These are phyloP conservation scores for Crotalus viridis DNA, from an alignment of 2,113 vertebrate species.

Conservation along the genomic window DNA sequence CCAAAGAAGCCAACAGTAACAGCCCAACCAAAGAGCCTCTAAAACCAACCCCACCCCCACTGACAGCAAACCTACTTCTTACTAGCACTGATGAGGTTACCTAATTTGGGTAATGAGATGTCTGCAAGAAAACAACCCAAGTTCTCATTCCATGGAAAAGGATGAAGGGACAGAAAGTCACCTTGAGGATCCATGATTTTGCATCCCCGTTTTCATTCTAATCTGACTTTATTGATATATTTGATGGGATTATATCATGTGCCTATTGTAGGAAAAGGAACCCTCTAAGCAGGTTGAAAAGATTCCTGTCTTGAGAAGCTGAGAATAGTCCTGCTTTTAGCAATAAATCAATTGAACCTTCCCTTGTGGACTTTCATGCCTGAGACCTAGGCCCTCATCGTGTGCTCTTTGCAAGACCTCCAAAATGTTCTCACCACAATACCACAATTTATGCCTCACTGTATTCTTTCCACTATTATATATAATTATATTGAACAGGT, in stretches of 20 bases:
- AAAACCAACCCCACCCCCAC: background rate
- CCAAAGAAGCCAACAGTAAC: background rate
- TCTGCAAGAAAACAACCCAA: background rate
- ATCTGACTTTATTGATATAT: background rate
- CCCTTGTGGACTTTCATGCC: background rate
- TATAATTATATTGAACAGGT: background rate
- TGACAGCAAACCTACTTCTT: background rate
- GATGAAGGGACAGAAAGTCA: background rate
- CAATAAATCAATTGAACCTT: background rate
- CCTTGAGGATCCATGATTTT: background rate
- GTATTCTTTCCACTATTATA: too few species aligned
- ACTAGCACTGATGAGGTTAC: background rate
- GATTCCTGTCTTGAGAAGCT: background rate
- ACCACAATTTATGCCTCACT: background rate
- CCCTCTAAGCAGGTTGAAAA: background rate
- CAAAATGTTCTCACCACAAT: background rate
- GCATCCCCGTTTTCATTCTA: background rate
- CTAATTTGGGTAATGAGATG: background rate
- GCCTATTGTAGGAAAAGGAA: background rate
- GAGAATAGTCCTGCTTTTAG: background rate
- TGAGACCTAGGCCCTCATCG: too few species aligned
- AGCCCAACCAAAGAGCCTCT: too few species aligned
- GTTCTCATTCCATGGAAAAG: background rate
- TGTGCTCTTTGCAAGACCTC: background rate
- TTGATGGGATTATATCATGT: background rate